phyloP scores from a whole-genome alignment of 2,888 invertebrate genomes.

The Phengaris alcon region DNA sequence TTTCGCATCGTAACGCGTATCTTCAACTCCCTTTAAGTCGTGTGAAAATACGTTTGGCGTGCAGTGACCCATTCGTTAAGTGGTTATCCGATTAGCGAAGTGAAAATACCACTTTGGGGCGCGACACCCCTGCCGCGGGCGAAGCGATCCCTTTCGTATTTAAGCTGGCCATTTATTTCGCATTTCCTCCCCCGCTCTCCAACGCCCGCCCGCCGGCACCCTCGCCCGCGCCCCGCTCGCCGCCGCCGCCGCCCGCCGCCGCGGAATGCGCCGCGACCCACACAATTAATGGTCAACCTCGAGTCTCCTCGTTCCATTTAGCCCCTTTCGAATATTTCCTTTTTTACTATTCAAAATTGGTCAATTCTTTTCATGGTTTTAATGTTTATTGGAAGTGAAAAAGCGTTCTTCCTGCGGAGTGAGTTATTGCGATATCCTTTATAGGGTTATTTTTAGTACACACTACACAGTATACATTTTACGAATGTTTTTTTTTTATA shows the following conservation, averaged over 20 bases:
- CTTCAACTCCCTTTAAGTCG: conserved; percentile 68
- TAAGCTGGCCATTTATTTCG: conserved; percentile 77
- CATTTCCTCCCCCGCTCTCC: conserved; percentile 68
- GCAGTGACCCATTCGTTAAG: conserved; percentile 80
- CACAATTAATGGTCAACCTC: conserved; percentile 66
- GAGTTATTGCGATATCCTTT: conserved; percentile 19
- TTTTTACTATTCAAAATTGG: conserved; percentile 29
- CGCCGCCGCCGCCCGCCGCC: conserved; percentile 55
- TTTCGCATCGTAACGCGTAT: conserved; percentile 72
- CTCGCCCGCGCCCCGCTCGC: conserved; percentile 57
- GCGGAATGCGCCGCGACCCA: conserved; percentile 56
- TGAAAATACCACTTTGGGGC: conserved; percentile 81
- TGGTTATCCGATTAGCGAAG: conserved; percentile 82
- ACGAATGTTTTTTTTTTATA: background rate
- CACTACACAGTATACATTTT: background rate
- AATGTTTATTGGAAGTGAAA: conserved; percentile 31
- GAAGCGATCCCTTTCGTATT: conserved; percentile 73
- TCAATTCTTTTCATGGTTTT: conserved; percentile 26
- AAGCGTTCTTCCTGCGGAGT: conserved; percentile 18
- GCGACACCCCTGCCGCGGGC: conserved; percentile 73
- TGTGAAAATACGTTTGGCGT: conserved; percentile 79
- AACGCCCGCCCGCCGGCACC: conserved; percentile 53
- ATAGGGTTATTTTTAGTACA: conserved; percentile 4
- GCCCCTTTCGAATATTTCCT: conserved; percentile 38
- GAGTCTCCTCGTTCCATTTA: conserved; percentile 49